phyloP scores from a whole-genome alignment of 2,797 vertebrate species.

The Siniperca undulata region DNA sequence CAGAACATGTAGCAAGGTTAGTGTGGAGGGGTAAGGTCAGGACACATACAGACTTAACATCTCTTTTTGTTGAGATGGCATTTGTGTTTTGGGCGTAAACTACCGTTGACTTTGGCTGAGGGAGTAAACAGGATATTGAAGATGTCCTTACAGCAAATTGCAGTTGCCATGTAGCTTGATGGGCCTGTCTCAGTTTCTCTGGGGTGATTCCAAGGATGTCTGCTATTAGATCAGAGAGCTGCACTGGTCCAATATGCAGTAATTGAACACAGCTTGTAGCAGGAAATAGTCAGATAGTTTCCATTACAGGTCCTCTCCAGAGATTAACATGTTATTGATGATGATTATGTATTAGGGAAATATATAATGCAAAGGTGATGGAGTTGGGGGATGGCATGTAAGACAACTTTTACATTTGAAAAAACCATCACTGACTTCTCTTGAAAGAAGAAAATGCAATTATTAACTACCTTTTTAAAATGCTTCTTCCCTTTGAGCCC shows the following conservation, averaged over 20 bases:
- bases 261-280: constrained; percentile 37
- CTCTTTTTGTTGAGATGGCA: constrained; percentile 1
- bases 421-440: background rate
- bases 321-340: constrained; percentile 22
- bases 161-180: constrained; percentile 37
- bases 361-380: background rate
- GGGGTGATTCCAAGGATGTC: constrained; percentile 66
- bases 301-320: constrained; percentile 44
- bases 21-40: background rate
- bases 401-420: background rate
- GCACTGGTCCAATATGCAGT: constrained; percentile 1
- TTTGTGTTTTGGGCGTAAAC: constrained; percentile 1
- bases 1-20: background rate
- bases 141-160: constrained; percentile 62
- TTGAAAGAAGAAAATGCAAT: constrained; percentile 3
- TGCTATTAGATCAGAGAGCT: constrained; percentile 31
- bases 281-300: constrained; percentile 39
- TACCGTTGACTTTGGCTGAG: constrained; percentile 43
- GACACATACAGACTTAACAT: background rate
- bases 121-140: constrained; percentile 60
- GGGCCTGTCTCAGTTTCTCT: constrained; percentile 49
- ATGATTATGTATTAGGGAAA: constrained; percentile 19
- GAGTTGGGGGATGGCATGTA: background rate
- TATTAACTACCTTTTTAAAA: background rate
- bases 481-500: background rate